Evolutionary conservation across 2,888 invertebrate genomes (phyloP), one percentile per base, ranked within the genome.

Genomic region (Hyposoter didymator): DNA sequence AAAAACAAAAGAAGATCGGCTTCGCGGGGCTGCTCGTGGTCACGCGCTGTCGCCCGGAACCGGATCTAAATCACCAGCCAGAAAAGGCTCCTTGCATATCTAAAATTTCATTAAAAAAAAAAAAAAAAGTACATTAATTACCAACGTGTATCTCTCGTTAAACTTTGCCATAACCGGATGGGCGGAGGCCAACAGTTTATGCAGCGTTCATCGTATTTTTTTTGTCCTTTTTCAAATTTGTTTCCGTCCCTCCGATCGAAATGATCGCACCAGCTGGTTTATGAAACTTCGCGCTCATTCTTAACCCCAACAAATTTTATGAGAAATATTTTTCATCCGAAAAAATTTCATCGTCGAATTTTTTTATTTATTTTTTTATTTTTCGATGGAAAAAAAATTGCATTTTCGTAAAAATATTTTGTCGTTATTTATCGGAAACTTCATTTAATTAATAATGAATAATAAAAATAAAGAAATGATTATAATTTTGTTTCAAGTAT

Each of bases 401-500:
- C 1, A 19, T 52, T 59, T 28, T 14, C n/a, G n/a, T 14, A 59
- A 4, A 12, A 55, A 22, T 5, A 55, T 55, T 28, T 12, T 10
- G 7, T 10, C 0, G 8, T 12, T 2, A 22, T 22, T 55, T 28
- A 12, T 22, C 22, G 12, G 12, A 55, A 22, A 55, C 2, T 55
- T 7, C 35, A 35, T 35, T 35, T 35, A 35, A 35, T 35, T 35
- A 35, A 35, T 35, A 0, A 35, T 6, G 2, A 39, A 39, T 39
- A 8, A 39, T 39, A 39, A 39, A 8, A 39, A 39, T 39, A 10
- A 39, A 8, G 7, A 39, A 39, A 39, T 39, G 1, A 39, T 39
- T 3, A 28, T 14, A 1, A 59, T 59, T 82, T 85, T 89, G n/a
- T 84, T 89, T 94, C 39, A 94, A 97, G 96, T 97, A 97, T 90